Conservation (phyloP, 1,140 invertebrate species). For the Ptiloglossa arizonensis region DNA sequence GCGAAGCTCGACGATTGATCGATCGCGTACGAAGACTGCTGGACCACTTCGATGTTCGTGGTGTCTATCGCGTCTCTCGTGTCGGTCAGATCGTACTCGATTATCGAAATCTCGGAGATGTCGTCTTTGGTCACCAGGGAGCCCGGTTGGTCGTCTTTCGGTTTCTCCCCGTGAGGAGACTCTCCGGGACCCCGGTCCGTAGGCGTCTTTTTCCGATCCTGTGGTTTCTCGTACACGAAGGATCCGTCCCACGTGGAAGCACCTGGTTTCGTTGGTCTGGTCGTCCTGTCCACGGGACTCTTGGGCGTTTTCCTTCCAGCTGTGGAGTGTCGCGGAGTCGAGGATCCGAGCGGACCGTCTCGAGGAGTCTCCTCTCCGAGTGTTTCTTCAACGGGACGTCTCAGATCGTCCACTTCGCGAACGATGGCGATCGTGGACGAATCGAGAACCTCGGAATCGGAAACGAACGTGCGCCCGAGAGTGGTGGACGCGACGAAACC, state of each 20-base stretch:
- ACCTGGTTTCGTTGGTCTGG: conserved; percentile 72
- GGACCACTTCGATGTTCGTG: conserved; percentile 62
- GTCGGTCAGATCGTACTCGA: conserved; percentile 54
- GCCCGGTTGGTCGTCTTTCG: not conserved
- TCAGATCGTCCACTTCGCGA: not conserved
- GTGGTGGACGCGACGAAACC: conserved; percentile 44
- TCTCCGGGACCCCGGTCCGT: not conserved
- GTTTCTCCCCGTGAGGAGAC: not conserved
- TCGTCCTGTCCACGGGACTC: conserved; percentile 26
- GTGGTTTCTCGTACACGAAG: conserved; percentile 76
- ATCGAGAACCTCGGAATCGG: conserved; percentile 21
- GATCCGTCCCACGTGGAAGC: conserved; percentile 82
- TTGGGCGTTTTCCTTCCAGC: not conserved
- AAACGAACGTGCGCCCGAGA: conserved; percentile 4
- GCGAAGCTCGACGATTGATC: conserved; percentile 74
- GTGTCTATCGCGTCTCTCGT: conserved; percentile 52
- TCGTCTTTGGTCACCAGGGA: not conserved
- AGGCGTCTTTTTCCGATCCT: conserved; percentile 34
- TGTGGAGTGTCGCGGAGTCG: not conserved
- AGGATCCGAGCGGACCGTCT: not conserved
- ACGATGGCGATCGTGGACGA: conserved; percentile 8
- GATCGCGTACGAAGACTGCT: conserved; percentile 70
- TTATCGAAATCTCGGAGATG: not conserved
- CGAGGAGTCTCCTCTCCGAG: not conserved
- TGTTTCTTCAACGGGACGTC: not conserved